phyloP scores from a whole-genome alignment of 2,113 vertebrate species.

The Sceloporus undulatus region DNA sequence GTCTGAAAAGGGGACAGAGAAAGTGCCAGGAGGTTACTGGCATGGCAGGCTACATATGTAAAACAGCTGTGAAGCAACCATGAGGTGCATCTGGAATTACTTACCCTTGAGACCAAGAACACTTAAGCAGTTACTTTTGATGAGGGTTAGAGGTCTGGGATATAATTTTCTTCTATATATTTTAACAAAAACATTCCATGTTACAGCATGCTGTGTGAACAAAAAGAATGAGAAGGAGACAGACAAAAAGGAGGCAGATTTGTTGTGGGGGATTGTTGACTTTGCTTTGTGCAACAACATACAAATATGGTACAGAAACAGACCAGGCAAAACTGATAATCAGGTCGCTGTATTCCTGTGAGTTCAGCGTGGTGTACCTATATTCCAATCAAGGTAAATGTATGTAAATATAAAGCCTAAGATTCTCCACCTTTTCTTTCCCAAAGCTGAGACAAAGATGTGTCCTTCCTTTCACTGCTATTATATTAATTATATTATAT shows the following conservation, averaged over 20 bases:
- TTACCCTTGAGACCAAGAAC: slow-evolving; percentile 58
- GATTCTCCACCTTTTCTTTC: not conserved
- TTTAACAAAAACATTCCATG: slow-evolving; percentile 43
- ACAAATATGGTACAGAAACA: not conserved
- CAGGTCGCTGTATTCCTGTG: not conserved
- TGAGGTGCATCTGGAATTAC: slow-evolving; percentile 14
- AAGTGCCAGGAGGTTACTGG: not conserved
- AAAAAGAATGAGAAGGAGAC: slow-evolving; percentile 13
- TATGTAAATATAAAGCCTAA: not conserved
- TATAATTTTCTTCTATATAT: slow-evolving; percentile 40
- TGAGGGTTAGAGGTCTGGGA: slow-evolving; percentile 49
- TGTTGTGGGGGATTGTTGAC: slow-evolving; percentile 2
- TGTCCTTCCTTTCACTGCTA: not conserved
- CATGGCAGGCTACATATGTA: slow-evolving; percentile 14
- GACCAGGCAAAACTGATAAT: not conserved
- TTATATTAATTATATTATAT: not conserved
- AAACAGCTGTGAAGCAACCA: slow-evolving; percentile 31
- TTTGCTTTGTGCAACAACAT: not conserved
- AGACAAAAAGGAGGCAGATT: not conserved
- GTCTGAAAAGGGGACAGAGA: slow-evolving; percentile 38
- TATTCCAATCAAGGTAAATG: not conserved
- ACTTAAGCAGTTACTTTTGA: slow-evolving; percentile 45
- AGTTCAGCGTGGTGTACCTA: not conserved
- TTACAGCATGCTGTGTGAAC: slow-evolving; percentile 6
- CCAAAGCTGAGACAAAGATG: not conserved